A percentile compares a stretch with the other conserved stretches of the same genome.
phyloP scores from a whole-genome alignment of 2,113 vertebrate species.

The Kryptolebias marmoratus region DNA sequence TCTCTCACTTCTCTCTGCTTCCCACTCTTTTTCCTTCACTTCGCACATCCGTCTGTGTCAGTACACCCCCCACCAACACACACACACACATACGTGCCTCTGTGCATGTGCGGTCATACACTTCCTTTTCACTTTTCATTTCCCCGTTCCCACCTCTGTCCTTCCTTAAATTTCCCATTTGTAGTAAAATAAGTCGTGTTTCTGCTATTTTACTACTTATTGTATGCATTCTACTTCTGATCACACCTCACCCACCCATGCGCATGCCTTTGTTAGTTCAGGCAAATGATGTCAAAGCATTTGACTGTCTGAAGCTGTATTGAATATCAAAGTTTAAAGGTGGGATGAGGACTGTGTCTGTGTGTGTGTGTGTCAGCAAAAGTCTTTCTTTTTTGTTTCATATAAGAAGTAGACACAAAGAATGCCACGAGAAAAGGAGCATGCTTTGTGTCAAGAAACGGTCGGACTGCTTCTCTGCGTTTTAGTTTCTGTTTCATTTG shows the following conservation, averaged over 20 bases:
- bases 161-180: constrained; percentile 34
- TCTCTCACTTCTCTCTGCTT: constrained; percentile 36
- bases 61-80: constrained; percentile 32
- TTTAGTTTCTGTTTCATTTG: constrained; percentile 68
- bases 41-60: constrained; percentile 60
- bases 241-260: constrained; percentile 31
- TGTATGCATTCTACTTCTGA: constrained; percentile 30
- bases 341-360: neutral
- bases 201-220: no score
- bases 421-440: no score
- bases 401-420: no score
- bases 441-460: no score
- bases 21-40: constrained; percentile 49
- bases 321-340: constrained; percentile 59
- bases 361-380: neutral
- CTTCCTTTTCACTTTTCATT: constrained; percentile 3
- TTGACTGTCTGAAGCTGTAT: constrained; percentile 59
- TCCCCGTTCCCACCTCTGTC: constrained; percentile 2
- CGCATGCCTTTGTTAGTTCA: constrained; percentile 14
- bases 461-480: constrained; percentile 45
- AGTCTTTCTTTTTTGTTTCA: neutral
- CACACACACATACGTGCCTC: constrained; percentile 38
- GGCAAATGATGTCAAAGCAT: constrained; percentile 60
- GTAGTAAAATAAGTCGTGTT: constrained; percentile 24
- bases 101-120: constrained; percentile 35